Evolutionary conservation across 2,797 vertebrate species (phyloP), one percentile per base, ranked within the genome.

Genomic region (Okamejei kenojei): DNA sequence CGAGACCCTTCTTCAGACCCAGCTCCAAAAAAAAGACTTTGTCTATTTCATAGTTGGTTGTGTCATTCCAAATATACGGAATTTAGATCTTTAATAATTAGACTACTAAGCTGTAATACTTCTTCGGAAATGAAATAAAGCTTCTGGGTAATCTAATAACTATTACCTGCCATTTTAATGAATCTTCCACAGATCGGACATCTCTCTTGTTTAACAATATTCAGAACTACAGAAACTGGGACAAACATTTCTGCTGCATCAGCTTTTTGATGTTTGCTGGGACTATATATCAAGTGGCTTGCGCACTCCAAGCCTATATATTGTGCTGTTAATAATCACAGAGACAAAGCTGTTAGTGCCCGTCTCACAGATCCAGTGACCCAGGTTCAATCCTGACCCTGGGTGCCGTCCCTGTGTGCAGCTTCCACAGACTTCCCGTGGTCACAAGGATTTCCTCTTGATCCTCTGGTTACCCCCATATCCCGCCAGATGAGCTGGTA

Each of bases 221-320:
- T n/a, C 81, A 29, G 11, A 63, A 63, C 81, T 13, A 4, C 9
- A 84, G 38, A 61, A 61, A 84, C 23, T 84, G 58, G 54, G 58
- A n/a, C 82, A 84, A 61, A 4, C 11, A 26, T n/a, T 84, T 84
- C 54, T 84, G 82, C 82, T 84, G 82, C 82, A 84, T 84, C 58
- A 84, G 82, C 82, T 63, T 11, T 54, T 58, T 5, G 13, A 84
- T 61, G 54, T 84, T 58, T 63, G 11, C 58, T 63, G 58, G 26
- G 54, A n/a, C 23, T 11, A n/a, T 26, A 5, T 21, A 84, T 61
- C 82, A 63, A n/a, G 23, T 68, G 29, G 6, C 10, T 63, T 84
- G 9, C 61, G 58, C 81, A 61, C 45, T 84, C 80, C 45, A 61
- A 84, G 58, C n/a, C 26, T 84, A 26, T 63, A 84, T 63, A n/a